These are phyloP conservation scores for Nycticryphes semicollaris DNA, from an alignment of 2,113 vertebrate genomes.

Conservation along the genomic window DNA sequence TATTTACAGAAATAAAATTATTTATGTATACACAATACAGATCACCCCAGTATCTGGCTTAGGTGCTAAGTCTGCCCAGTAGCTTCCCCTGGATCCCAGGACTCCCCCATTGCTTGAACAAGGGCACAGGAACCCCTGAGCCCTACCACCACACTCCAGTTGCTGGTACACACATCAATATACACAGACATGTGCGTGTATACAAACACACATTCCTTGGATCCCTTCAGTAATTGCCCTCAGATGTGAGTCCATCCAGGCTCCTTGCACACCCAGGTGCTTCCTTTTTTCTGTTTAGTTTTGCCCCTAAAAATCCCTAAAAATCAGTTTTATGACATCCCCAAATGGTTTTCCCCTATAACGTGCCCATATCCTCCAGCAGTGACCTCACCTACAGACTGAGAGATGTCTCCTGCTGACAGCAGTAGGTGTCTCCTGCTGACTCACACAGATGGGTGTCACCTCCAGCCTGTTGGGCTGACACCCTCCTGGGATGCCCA, in stretches of 20 bases:
- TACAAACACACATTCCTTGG: neutral
- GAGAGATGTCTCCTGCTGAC: neutral
- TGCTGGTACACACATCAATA: neutral
- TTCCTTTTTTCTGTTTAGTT: neutral
- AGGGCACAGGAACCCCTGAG: neutral
- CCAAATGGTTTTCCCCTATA: neutral
- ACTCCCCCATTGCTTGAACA: neutral
- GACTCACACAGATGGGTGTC: neutral
- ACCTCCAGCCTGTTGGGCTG: neutral
- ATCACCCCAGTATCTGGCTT: neutral
- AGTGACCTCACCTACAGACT: too few species aligned
- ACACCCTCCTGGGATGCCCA: neutral
- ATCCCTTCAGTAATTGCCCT: neutral
- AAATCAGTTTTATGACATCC: neutral
- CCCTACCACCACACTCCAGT: accelerated
- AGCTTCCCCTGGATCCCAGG: neutral
- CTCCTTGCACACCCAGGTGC: neutral
- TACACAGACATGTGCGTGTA: accelerated
- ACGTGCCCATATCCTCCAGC: neutral
- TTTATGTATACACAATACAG: neutral
- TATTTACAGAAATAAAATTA: neutral
- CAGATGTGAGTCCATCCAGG: neutral
- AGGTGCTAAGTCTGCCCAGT: neutral
- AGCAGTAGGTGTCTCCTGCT: too few species aligned
- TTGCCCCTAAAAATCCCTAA: neutral